Conservation (phyloP, 2,113 vertebrate species). For the Excalfactoria chinensis region DNA sequence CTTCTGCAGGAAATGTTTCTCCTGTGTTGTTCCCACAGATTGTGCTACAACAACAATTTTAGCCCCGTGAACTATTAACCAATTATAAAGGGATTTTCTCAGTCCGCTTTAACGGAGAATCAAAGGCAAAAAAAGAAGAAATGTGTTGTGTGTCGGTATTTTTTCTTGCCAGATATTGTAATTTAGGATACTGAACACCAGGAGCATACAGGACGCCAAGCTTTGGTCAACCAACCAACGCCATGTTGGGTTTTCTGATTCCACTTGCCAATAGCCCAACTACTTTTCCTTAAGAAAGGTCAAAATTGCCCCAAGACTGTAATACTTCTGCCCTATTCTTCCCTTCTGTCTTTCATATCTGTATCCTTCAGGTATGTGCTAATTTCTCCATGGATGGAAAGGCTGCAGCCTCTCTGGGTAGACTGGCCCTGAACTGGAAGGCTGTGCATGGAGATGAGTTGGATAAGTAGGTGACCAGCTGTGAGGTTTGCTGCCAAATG, state of each 20-base stretch:
- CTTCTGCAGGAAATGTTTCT: conserved; percentile 67
- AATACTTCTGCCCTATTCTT: not conserved
- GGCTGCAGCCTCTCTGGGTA: not conserved
- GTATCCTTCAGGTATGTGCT: not conserved
- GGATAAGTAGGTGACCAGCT: not conserved
- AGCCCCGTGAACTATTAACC: conserved; percentile 31
- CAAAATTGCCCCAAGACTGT: not conserved
- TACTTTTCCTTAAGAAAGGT: not conserved
- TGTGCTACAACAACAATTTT: conserved; percentile 53
- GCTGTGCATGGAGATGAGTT: not conserved
- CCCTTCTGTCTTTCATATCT: not conserved
- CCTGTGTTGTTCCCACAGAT: conserved; percentile 74
- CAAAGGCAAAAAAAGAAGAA: conserved; percentile 55
- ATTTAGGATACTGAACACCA: not conserved
- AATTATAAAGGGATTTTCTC: conserved; percentile 73
- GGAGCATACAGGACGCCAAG: not conserved
- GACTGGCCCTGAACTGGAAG: conserved; percentile 15
- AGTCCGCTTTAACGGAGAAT: conserved; percentile 60
- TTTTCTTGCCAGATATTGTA: not conserved
- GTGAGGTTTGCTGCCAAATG: not conserved
- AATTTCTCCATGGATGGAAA: not conserved
- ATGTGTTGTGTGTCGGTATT: not conserved
- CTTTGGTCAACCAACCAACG: not conserved
- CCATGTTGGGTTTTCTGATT: not conserved
- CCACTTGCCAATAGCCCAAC: not conserved